phyloP scores from a whole-genome alignment of 2,797 vertebrate genomes.

The Oryzias sinensis region DNA sequence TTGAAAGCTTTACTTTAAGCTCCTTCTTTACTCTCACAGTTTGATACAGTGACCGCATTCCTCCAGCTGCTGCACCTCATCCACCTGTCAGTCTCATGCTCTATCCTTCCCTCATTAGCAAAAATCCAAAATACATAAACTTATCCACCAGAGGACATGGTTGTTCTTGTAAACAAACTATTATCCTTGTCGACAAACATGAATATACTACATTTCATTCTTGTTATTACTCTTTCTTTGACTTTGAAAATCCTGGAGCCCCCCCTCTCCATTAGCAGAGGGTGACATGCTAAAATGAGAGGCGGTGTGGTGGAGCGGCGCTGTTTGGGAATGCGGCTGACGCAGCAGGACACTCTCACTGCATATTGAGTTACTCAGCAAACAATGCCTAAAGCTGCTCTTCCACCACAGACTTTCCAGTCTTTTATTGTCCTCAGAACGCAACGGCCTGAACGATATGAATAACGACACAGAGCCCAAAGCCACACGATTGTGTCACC shows the following conservation, averaged over 20 bases:
- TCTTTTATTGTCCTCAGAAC: slow-evolving; percentile 29
- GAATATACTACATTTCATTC: too few species aligned
- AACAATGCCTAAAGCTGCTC: slow-evolving; percentile 40
- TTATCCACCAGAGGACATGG: too few species aligned
- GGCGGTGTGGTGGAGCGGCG: slow-evolving; percentile 10
- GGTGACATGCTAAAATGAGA: slow-evolving; percentile 43
- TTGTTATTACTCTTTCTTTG: slow-evolving; percentile 25
- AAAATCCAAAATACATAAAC: too few species aligned
- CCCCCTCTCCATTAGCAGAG: slow-evolving; percentile 32
- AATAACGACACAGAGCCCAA: slow-evolving; percentile 15
- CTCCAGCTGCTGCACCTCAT: too few species aligned
- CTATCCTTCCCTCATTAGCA: too few species aligned
- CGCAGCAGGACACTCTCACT: slow-evolving; percentile 14
- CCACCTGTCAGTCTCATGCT: too few species aligned
- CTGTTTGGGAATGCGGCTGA: slow-evolving; percentile 41
- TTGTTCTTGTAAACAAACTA: too few species aligned
- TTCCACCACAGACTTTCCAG: slow-evolving; percentile 20
- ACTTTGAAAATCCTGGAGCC: slow-evolving; percentile 45
- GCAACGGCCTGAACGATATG: background rate
- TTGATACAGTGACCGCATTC: too few species aligned
- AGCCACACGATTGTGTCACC: slow-evolving; percentile 10
- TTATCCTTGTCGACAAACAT: too few species aligned
- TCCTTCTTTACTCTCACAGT: too few species aligned
- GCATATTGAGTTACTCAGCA: slow-evolving; percentile 47
- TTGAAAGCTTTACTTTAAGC: too few species aligned